A percentile compares a stretch with the other conserved stretches of the same genome.
These are phyloP conservation scores for Paratrypauchen microcephalus DNA, from an alignment of 2,797 vertebrate genomes.

Conservation along the genomic window DNA sequence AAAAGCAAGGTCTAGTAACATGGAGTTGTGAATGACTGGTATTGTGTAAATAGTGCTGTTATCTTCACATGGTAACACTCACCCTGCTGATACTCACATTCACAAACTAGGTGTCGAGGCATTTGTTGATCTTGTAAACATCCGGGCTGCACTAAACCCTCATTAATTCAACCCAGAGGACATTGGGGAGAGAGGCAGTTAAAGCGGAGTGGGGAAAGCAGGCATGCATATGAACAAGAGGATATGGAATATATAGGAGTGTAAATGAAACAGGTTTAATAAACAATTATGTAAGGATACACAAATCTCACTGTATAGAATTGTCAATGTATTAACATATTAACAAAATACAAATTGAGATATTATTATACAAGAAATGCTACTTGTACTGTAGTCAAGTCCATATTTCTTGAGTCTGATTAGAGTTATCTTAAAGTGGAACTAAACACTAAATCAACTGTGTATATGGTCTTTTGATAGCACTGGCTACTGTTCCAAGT, in stretches of 20 bases:
- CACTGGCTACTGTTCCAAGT: no score
- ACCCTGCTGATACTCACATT: slow-evolving; percentile 37
- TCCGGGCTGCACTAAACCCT: slow-evolving; percentile 57
- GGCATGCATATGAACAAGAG: slow-evolving; percentile 43
- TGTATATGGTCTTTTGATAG: no score
- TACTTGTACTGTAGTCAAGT: background rate
- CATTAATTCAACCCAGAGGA: slow-evolving; percentile 67
- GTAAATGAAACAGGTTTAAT: slow-evolving; percentile 30
- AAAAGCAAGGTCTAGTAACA: no score
- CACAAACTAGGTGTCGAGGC: slow-evolving; percentile 53
- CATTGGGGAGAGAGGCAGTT: slow-evolving; percentile 26
- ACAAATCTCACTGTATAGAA: background rate
- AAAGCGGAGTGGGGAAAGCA: background rate
- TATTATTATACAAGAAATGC: background rate
- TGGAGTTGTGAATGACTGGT: slow-evolving; percentile 12
- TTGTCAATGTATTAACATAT: background rate
- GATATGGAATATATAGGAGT: slow-evolving; percentile 40
- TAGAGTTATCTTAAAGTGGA: background rate
- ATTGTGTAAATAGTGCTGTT: slow-evolving; percentile 38
- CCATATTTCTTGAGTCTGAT: background rate
- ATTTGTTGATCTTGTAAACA: slow-evolving; percentile 72
- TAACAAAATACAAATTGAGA: background rate
- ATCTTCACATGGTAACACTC: slow-evolving; percentile 40
- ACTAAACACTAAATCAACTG: no score
- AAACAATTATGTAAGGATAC: background rate